Evolutionary conservation across 2,888 invertebrate species (phyloP).

Genomic region (Neuroscelio doddi): DNA sequence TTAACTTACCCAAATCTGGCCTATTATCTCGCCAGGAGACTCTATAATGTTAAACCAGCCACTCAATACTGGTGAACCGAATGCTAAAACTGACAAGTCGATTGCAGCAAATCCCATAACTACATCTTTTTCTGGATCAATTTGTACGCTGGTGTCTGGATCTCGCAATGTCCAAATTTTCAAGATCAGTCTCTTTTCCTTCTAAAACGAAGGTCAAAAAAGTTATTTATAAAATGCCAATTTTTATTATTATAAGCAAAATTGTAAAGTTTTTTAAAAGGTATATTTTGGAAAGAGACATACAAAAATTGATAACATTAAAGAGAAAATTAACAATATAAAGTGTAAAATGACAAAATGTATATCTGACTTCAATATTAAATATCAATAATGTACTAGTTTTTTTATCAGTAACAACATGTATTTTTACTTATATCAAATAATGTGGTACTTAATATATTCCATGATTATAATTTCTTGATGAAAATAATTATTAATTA

Average conservation of each 20-base stretch:
- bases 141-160: slow-evolving; percentile 69
- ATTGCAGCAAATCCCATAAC: slow-evolving; percentile 77
- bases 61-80: slow-evolving; percentile 74
- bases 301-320: no score
- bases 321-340: no score
- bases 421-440: no score
- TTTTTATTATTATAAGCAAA: not conserved
- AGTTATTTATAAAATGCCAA: not conserved
- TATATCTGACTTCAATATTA: not conserved
- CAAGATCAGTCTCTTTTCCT: slow-evolving; percentile 75
- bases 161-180: slow-evolving; percentile 77
- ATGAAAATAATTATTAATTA: no score
- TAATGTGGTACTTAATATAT: no score
- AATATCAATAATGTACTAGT: no score
- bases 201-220: slow-evolving; percentile 67
- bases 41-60: slow-evolving; percentile 81
- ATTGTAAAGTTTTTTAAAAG: not conserved
- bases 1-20: slow-evolving; percentile 78
- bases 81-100: slow-evolving; percentile 74
- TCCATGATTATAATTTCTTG: no score
- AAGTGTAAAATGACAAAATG: no score
- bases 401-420: no score
- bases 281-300: no score
- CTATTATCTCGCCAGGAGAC: slow-evolving; percentile 74
- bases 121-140: slow-evolving; percentile 75